Evolutionary conservation across 2,113 vertebrate species (phyloP).

Genomic region (Emydocephalus ijimae): DNA sequence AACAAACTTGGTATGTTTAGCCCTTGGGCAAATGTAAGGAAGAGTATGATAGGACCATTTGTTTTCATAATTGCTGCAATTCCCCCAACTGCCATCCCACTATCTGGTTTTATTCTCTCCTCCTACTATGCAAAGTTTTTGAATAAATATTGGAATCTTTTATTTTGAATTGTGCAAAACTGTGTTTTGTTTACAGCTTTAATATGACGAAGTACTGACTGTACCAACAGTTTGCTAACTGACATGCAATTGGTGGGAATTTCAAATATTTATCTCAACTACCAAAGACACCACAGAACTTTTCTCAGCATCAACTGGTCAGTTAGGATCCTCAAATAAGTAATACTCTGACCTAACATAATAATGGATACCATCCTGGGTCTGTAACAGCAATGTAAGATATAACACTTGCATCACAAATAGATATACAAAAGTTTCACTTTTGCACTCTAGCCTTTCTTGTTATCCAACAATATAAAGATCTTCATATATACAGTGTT

Average conservation of each 20-base stretch:
- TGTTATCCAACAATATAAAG: background rate
- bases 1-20: background rate
- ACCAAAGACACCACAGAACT: background rate
- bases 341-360: background rate
- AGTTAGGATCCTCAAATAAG: background rate
- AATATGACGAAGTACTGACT: background rate
- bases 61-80: background rate
- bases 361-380: background rate
- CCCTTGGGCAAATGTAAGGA: background rate
- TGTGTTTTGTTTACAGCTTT: background rate
- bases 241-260: background rate
- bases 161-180: background rate
- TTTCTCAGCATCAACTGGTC: background rate
- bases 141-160: background rate
- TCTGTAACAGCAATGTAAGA: background rate
- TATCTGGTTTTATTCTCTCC: background rate
- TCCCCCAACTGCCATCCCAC: background rate
- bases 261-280: background rate
- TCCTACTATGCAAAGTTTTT: background rate
- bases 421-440: background rate
- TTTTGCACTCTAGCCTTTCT: background rate
- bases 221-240: background rate
- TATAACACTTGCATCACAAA: background rate
- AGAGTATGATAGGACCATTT: background rate
- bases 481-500: background rate